These are phyloP conservation scores for Cheilosia urbana DNA, from an alignment of 2,888 invertebrate genomes.

Conservation along the genomic window DNA sequence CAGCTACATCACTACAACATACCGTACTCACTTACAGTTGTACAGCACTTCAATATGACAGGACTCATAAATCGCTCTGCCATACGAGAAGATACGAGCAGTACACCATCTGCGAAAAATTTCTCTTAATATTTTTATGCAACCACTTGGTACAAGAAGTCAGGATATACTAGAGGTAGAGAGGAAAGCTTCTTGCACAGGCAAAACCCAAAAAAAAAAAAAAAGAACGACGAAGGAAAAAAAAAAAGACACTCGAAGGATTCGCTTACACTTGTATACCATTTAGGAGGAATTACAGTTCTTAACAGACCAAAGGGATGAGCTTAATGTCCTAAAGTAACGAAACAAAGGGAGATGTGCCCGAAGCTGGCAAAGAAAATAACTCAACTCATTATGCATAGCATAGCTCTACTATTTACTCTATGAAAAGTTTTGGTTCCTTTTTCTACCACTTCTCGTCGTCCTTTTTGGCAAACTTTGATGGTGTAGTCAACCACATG, in stretches of 20 bases:
- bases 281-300: slow-evolving; percentile 71
- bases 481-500: slow-evolving; percentile 32
- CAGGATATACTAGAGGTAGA: slow-evolving; percentile 21
- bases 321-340: slow-evolving; percentile 64
- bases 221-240: background rate
- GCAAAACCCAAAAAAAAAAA: slow-evolving; percentile 10
- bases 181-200: slow-evolving; percentile 11
- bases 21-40: slow-evolving; percentile 34
- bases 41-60: slow-evolving; percentile 64
- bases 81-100: slow-evolving; percentile 39
- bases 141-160: slow-evolving; percentile 64
- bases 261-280: slow-evolving; percentile 60
- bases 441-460: slow-evolving; percentile 13
- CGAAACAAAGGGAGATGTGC: slow-evolving; percentile 57
- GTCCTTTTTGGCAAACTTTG: slow-evolving; percentile 27
- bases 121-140: slow-evolving; percentile 67
- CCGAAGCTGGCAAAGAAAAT: slow-evolving; percentile 16
- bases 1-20: slow-evolving; percentile 61
- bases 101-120: slow-evolving; percentile 56
- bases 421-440: slow-evolving; percentile 54
- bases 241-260: slow-evolving; percentile 17
- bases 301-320: slow-evolving; percentile 69
- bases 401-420: slow-evolving; percentile 39
- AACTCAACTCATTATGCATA: slow-evolving; percentile 48
- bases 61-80: slow-evolving; percentile 71